Conservation (phyloP, 2,888 invertebrate genomes). For the Thecophora atra region DNA sequence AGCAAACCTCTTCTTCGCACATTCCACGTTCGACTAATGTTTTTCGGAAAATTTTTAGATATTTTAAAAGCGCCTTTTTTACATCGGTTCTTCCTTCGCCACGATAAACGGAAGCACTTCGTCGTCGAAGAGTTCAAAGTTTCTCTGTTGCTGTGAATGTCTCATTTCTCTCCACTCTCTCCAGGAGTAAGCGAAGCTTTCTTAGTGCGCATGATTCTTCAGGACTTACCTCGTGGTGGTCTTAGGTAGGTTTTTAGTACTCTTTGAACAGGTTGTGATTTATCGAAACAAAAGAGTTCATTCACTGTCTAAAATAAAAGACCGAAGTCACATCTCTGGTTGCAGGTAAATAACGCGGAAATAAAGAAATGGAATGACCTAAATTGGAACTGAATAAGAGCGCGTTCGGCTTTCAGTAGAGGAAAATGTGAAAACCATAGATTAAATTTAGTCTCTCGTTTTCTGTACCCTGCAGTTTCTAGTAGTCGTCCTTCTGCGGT, state of each 20-base stretch:
- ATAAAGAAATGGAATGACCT: too few species aligned
- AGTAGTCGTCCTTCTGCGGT: too few species aligned
- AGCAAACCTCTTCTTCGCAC: not conserved
- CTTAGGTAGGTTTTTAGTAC: not conserved
- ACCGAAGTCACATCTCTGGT: too few species aligned
- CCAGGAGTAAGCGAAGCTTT: not conserved
- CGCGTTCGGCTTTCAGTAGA: too few species aligned
- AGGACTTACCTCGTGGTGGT: not conserved
- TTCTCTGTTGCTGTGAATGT: not conserved
- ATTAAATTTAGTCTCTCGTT: too few species aligned
- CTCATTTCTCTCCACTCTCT: not conserved
- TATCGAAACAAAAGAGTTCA: not conserved
- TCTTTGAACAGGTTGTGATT: slow-evolving; percentile 27
- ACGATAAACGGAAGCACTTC: not conserved
- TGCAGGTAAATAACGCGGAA: too few species aligned
- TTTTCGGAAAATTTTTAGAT: slow-evolving; percentile 9
- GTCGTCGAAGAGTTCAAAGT: not conserved
- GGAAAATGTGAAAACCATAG: too few species aligned
- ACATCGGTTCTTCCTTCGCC: not conserved
- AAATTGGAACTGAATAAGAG: too few species aligned
- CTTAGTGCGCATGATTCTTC: slow-evolving; percentile 4
- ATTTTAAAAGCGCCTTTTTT: slow-evolving; percentile 27
- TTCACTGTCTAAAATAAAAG: too few species aligned
- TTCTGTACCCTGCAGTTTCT: too few species aligned
- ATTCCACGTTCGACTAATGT: slow-evolving; percentile 16